These are phyloP conservation scores for Heliothis subflexa DNA, from an alignment of 1,140 invertebrate species.

Conservation along the genomic window DNA sequence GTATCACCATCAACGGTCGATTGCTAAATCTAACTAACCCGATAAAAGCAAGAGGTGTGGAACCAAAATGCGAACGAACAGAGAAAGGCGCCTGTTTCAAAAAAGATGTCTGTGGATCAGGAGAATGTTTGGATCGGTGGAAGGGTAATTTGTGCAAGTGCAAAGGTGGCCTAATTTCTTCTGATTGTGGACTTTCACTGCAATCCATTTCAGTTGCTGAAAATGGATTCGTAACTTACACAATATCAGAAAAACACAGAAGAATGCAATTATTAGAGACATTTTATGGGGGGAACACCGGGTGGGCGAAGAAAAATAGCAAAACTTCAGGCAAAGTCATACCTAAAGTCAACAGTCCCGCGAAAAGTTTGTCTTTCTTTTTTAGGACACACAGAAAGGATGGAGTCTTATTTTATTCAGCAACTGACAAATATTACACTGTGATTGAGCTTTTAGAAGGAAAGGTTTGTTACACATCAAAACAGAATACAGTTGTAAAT, in stretches of 20 bases:
- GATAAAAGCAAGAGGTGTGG: slow-evolving; percentile 90
- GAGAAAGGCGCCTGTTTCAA: slow-evolving; percentile 88
- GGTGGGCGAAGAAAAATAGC: slow-evolving; percentile 87
- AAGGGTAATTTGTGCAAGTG: slow-evolving; percentile 90
- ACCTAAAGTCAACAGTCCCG: slow-evolving; percentile 75
- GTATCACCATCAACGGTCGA: slow-evolving; percentile 94
- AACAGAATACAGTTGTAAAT: slow-evolving; percentile 91
- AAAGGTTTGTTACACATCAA: slow-evolving; percentile 91
- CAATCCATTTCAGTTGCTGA: slow-evolving; percentile 92
- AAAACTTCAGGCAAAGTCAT: slow-evolving; percentile 76
- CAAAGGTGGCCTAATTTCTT: slow-evolving; percentile 89
- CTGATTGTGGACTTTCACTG: slow-evolving; percentile 92
- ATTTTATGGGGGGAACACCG: slow-evolving; percentile 90
- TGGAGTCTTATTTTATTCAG: slow-evolving; percentile 93
- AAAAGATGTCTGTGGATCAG: slow-evolving; percentile 89
- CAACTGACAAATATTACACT: slow-evolving; percentile 95
- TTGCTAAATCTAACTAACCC: slow-evolving; percentile 93
- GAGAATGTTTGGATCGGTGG: slow-evolving; percentile 94
- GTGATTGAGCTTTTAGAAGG: slow-evolving; percentile 91
- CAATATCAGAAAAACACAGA: slow-evolving; percentile 93
- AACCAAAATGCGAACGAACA: slow-evolving; percentile 91
- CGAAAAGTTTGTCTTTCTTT: slow-evolving; percentile 92
- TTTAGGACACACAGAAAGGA: slow-evolving; percentile 92
- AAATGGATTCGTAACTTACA: slow-evolving; percentile 92
- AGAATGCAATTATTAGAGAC: slow-evolving; percentile 94